These are phyloP conservation scores for Helicoverpa armigera DNA, from an alignment of 1,140 invertebrate species.

Conservation along the genomic window DNA sequence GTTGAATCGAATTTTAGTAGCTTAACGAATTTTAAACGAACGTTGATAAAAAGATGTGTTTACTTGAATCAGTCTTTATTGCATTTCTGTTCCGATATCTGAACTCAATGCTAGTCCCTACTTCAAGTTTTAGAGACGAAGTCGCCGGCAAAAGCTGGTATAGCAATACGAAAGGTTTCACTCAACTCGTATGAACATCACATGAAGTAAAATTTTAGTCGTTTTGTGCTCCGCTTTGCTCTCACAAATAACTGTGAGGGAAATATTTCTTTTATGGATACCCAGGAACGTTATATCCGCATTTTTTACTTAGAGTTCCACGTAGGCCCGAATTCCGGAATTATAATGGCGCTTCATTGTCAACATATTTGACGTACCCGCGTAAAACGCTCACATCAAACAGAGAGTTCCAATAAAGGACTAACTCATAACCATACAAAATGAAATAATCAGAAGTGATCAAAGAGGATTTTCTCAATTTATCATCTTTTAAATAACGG, in stretches of 20 bases:
- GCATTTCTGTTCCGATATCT: too few species aligned
- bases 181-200: conserved; percentile 3
- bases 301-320: conserved; percentile 26
- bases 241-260: conserved; percentile 25
- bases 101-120: too few species aligned
- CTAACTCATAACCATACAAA: conserved; percentile 30
- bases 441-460: conserved; percentile 29
- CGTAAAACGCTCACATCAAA: conserved; percentile 26
- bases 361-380: neutral
- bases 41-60: too few species aligned
- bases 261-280: conserved; percentile 45
- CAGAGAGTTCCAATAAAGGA: conserved; percentile 33
- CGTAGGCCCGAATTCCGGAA: conserved; percentile 23
- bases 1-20: too few species aligned
- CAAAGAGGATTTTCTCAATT: conserved; percentile 32
- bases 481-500: conserved; percentile 41
- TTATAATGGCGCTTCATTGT: conserved; percentile 36
- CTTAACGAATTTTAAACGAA: too few species aligned
- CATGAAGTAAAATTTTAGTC: conserved; percentile 29
- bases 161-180: too few species aligned
- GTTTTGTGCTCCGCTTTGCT: conserved; percentile 25
- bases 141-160: too few species aligned
- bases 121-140: too few species aligned
- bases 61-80: too few species aligned
- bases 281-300: conserved; percentile 26